phyloP scores from a whole-genome alignment of 2,113 vertebrate species.

The Ammodytes marinus region DNA sequence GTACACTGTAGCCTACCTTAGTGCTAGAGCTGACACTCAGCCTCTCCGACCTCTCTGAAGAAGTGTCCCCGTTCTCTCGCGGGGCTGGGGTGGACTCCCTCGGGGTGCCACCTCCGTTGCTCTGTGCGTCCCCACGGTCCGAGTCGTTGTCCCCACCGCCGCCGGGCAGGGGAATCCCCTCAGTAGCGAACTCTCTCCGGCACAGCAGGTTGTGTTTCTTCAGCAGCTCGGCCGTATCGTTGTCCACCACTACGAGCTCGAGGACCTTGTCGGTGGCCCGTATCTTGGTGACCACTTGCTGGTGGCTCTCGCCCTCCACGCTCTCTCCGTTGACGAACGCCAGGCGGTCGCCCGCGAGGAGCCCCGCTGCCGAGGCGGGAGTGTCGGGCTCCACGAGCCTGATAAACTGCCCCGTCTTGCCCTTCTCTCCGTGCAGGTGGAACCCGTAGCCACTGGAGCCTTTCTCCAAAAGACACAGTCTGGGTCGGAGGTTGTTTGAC shows the following conservation, averaged over 20 bases:
- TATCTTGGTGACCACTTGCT: conserved; percentile 93
- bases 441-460: conserved; percentile 90
- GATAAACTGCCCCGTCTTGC: conserved; percentile 92
- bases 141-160: conserved; percentile 59
- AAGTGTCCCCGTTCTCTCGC: conserved; percentile 69
- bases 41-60: conserved; percentile 53
- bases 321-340: conserved; percentile 92
- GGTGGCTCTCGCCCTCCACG: conserved; percentile 93
- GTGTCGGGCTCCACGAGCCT: conserved; percentile 92
- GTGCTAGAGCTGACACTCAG: conserved; percentile 69
- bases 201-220: conserved; percentile 82
- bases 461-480: conserved; percentile 89
- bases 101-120: conserved; percentile 53
- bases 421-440: conserved; percentile 92
- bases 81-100: conserved; percentile 52
- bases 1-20: conserved; percentile 45
- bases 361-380: conserved; percentile 88
- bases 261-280: conserved; percentile 84
- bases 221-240: conserved; percentile 84
- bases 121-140: conserved; percentile 48
- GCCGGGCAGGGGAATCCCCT: conserved; percentile 78
- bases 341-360: conserved; percentile 90
- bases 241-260: conserved; percentile 90
- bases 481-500: conserved; percentile 83
- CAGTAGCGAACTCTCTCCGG: conserved; percentile 80